These are phyloP conservation scores for Diplogasteroides magnus DNA, from an alignment of 1,140 invertebrate genomes.

Conservation along the genomic window DNA sequence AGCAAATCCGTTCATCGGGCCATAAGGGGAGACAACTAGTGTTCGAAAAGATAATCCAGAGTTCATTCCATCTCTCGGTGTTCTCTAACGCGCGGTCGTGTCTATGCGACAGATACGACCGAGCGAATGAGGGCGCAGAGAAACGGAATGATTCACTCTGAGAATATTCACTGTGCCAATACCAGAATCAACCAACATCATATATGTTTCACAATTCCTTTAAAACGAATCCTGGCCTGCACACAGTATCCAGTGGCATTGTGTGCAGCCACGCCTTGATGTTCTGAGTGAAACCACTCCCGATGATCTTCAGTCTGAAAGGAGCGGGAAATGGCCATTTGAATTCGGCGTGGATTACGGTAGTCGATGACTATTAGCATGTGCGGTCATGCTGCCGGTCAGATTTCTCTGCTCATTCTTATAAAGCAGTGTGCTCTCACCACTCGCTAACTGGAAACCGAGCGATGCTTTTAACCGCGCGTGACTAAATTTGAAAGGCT, in stretches of 20 bases:
- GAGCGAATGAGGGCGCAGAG: background rate
- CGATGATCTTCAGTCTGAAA: constrained; percentile 84
- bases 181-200: constrained; percentile 8
- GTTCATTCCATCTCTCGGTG: too few relatives aligned
- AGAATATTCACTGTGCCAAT: too few relatives aligned
- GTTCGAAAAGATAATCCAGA: too few relatives aligned
- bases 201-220: constrained; percentile 13
- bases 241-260: constrained; percentile 96
- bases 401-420: too few relatives aligned
- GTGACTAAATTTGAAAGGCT: background rate
- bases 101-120: background rate
- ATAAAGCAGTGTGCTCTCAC: too few relatives aligned
- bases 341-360: too few relatives aligned
- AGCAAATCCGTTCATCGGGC: too few relatives aligned
- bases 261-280: constrained; percentile 96
- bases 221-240: constrained; percentile 59
- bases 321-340: background rate
- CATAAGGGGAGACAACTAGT: too few relatives aligned
- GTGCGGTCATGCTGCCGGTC: too few relatives aligned
- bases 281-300: constrained; percentile 91
- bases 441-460: background rate
- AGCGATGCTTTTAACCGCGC: background rate
- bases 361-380: too few relatives aligned
- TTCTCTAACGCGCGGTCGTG: too few relatives aligned
- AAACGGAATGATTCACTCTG: constrained; percentile 6